Conservation (phyloP, 2,113 vertebrate genomes). For the Cynopterus brachyotis region DNA sequence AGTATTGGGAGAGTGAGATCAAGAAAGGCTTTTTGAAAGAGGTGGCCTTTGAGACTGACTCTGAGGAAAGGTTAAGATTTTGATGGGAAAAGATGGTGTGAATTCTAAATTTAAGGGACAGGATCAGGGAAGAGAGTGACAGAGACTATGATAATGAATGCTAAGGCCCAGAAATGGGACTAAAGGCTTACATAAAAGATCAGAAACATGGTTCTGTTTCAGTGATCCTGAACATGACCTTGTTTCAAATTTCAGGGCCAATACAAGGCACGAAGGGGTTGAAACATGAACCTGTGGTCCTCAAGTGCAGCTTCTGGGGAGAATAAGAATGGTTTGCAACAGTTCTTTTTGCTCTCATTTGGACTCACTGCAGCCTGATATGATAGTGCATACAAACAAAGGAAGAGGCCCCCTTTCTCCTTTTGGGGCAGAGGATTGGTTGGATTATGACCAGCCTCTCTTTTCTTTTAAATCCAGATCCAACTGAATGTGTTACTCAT, state of each 20-base stretch:
- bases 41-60: background rate
- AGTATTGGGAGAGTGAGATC: background rate
- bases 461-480: conserved; percentile 14
- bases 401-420: background rate
- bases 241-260: background rate
- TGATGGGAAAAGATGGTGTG: background rate
- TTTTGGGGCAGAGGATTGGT: background rate
- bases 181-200: background rate
- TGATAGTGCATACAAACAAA: background rate
- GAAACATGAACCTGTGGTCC: background rate
- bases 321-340: background rate
- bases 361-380: background rate
- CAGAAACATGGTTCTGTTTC: background rate
- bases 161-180: background rate
- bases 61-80: conserved; percentile 12
- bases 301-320: background rate
- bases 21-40: conserved; percentile 32
- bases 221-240: background rate
- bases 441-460: background rate
- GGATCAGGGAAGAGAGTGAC: background rate
- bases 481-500: background rate
- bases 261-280: background rate
- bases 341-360: background rate
- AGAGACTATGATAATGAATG: background rate
- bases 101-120: background rate